Evolutionary conservation across 2,797 vertebrate genomes (phyloP), one percentile per base, ranked within the genome.

Genomic region (Xiphophorus birchmanni): DNA sequence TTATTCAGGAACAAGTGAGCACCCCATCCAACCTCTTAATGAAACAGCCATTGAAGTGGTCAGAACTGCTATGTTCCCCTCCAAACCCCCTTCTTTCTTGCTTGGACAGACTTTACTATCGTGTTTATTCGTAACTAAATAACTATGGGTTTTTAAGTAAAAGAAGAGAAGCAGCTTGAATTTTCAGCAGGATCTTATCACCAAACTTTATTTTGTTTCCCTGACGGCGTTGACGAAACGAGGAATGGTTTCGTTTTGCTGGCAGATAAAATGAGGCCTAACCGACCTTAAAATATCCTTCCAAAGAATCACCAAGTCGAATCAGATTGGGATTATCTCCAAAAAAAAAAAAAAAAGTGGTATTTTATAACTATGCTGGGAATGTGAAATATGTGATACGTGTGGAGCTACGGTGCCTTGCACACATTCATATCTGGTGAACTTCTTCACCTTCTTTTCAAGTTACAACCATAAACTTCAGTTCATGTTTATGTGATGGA

Each of bases 1-100:
- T 87, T 82, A 86, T 84, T 87, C 89, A 92, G 87, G 90, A 92
- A 85, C 83, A 74, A 84, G 58, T 75, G 85, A 80, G 82, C 0
- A 29, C n/a, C 18, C 50, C 50, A 17, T 48, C 15, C 17, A 48
- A 48, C 17, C 65, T 84, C 81, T 74, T 60, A 52, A 86, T 82
- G 79, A 90, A 87, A 92, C 85, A 90, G 91, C 91, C 92, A 93
- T 91, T 90, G 86, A 73, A 86, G 84, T 87, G 83, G 77, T 88
- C 83, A 21, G 2, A 63, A 78, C 86, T 56, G 13, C 82, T 78
- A 37, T 63, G 13, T 63, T 12, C 13, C 75, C 56, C 60, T 73
- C 5, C 81, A 9, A 40, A 45, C 26, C 56, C 40, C 72, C 54
- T 80, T 63, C 69, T n/a, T 47, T 76, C 47, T 81, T 72, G 2